phyloP scores from a whole-genome alignment of 2,888 invertebrate species.

The Hoplodrina ambigua region DNA sequence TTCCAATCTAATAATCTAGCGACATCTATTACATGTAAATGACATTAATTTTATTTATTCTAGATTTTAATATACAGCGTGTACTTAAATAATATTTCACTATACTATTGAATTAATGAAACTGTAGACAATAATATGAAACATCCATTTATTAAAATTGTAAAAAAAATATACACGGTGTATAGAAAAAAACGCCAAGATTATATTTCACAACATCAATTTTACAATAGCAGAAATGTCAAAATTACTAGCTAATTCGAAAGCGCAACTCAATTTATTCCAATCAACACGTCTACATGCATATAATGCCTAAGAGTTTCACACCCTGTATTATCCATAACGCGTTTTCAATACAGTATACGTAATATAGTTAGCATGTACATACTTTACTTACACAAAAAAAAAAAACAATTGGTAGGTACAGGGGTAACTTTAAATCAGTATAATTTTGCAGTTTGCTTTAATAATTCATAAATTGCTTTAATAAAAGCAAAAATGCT shows the following conservation, averaged over 20 bases:
- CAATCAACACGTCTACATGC: constrained; percentile 69
- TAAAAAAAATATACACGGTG: neutral
- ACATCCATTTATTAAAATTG: constrained; percentile 36
- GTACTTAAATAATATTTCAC: constrained; percentile 17
- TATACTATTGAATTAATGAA: constrained; percentile 20
- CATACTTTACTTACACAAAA: constrained; percentile 55
- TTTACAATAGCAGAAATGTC: constrained; percentile 66
- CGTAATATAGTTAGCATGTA: constrained; percentile 62
- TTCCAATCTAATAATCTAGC: constrained; percentile 44
- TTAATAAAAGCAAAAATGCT: constrained; percentile 3
- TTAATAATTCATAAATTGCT: neutral
- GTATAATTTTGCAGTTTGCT: neutral
- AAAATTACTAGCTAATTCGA: constrained; percentile 65
- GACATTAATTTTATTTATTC: constrained; percentile 33
- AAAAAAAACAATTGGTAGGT: constrained; percentile 9
- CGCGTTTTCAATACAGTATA: constrained; percentile 79
- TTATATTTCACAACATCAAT: constrained; percentile 69
- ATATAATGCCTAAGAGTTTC: constrained; percentile 84
- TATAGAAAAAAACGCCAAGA: constrained; percentile 23
- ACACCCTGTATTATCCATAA: constrained; percentile 89
- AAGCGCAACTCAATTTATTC: constrained; percentile 66
- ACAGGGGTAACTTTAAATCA: constrained; percentile 36
- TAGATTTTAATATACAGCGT: constrained; percentile 33
- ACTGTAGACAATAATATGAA: constrained; percentile 29
- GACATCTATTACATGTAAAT: constrained; percentile 44